Base-by-base conservation (phyloP, 1,140 invertebrate species). In the Akabosia matsudoensis region DNA sequence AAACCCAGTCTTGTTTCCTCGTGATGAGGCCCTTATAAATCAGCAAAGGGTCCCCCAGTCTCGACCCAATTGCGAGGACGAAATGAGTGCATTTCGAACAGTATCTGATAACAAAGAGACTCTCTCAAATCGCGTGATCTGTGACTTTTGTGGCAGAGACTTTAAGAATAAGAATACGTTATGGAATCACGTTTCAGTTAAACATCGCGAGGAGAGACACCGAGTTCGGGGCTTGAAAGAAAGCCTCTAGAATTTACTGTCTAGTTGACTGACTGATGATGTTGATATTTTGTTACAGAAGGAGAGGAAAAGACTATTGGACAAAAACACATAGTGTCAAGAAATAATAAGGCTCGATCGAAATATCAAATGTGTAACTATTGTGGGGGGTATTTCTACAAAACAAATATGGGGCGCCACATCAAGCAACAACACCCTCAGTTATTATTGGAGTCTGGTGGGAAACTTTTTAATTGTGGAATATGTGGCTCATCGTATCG, bases 361-460 rank as follows among this genome's bases (percentile, higher is more conserved):
- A 56, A 56, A 56, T 56, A 56, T 56, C 75, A 75, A 64, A 56
- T 56, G 28, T 80, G 79, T 56, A 45, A 24, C 22, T 70, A 78
- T 61, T 80, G 79, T 77, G 72, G 71, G 0, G 77, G 73, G 31
- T 26, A 73, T 28, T 76, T 78, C 37, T 78, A 78, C 74, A 70
- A 64, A 76, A 67, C 75, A 7, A 80, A 80, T 73, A n/a, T 80
- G 13, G 33, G 52, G 0, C 37, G 79, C 7, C 79, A 80, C 56
- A 78, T 80, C n/a, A 76, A 54, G 37, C 74, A 71, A 45, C 45
- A 33, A 14, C 79, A 80, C 34, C 34, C 72, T 22, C 30, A 80
- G 52, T 30, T 73, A 22, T 70, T 80, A 10, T 71, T 76, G 13
- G 75, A 31, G 31, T 30, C 51, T 28, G 75, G 75, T 54, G 54